Evolutionary conservation across 2,797 vertebrate species (phyloP), one percentile per base, ranked within the genome.

Genomic region (Clarias fuscus): DNA sequence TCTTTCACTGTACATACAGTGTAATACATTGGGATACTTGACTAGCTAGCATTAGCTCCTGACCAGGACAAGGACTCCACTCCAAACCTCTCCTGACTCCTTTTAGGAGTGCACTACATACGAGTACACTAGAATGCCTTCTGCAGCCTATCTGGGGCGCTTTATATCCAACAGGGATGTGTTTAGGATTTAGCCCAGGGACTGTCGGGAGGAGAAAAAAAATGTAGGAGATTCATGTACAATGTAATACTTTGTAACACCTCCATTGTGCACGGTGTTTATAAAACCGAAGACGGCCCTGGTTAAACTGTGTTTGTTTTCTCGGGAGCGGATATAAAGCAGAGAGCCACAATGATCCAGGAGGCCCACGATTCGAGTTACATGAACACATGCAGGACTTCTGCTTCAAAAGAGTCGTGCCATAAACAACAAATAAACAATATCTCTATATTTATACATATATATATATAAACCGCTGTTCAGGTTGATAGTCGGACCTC

Each of bases 361-460:
- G 86, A 87, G 86, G 86, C 86, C 86, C 86, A 78, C 48, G 17
- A 62, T 22, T 82, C 53, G 71, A 56, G 68, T 14, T 68, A 72
- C 33, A 75, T 56, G 7, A 62, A 82, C 56, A 86, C 72, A 77
- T 37, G 59, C 77, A 62, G 30, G 77, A 79, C 77, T 37, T 37
- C 8, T 40, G 20, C 59, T 24, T n/a, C 5, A 64, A 64, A 7
- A 53, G 13, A 82, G 64, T 43, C 79, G 64, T 53, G 61, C 18
- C 24, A 17, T 43, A 40, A 8, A n/a, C 15, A 62, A n/a, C 4
- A 43, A n/a, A 40, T 17, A 20, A 72, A 72, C 6, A 10, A 72
- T 17, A 24, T 24, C 0, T 5, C 13, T 22, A 48, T 27, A 61
- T 20, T 1, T 61, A 33, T 33, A 59, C 3, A 11, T 48, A 10